Conservation (phyloP, 2,113 vertebrate genomes). For the Entomyzon cyanotis region DNA sequence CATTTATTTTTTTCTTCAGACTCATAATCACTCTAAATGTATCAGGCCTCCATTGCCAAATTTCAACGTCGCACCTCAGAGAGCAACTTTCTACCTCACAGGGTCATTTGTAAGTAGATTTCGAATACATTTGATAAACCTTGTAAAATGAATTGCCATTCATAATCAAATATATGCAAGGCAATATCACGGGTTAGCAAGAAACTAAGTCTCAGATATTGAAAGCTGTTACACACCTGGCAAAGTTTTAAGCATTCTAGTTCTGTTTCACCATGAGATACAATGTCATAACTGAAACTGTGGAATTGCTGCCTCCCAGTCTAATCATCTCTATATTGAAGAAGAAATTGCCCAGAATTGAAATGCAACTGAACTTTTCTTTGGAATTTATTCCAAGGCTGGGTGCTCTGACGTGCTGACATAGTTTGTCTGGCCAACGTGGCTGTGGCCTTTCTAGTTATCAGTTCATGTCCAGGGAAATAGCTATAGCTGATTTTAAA, state of each 20-base stretch:
- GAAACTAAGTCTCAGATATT: not conserved
- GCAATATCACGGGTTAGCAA: not conserved
- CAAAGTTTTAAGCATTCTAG: not conserved
- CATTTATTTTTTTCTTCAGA: constrained; percentile 69
- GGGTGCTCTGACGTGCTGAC: not conserved
- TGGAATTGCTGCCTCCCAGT: not conserved
- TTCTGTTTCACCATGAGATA: not conserved
- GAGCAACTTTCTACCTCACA: constrained; percentile 83
- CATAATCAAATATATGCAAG: not conserved
- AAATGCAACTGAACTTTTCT: not conserved
- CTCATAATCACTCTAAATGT: constrained; percentile 84
- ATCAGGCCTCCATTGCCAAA: constrained; percentile 84
- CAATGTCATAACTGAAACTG: not conserved
- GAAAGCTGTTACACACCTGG: not conserved
- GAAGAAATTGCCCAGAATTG: not conserved
- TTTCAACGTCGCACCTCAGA: constrained; percentile 83
- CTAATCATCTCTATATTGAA: not conserved
- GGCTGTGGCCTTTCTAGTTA: not conserved
- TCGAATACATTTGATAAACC: not conserved
- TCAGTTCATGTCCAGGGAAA: not conserved
- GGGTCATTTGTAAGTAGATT: constrained; percentile 90
- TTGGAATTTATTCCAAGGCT: not conserved
- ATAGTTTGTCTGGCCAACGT: not conserved
- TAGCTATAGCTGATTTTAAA: not conserved
- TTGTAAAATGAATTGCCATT: not conserved